Conservation (phyloP, 2,797 vertebrate species). For the Pempheris klunzingeri region DNA sequence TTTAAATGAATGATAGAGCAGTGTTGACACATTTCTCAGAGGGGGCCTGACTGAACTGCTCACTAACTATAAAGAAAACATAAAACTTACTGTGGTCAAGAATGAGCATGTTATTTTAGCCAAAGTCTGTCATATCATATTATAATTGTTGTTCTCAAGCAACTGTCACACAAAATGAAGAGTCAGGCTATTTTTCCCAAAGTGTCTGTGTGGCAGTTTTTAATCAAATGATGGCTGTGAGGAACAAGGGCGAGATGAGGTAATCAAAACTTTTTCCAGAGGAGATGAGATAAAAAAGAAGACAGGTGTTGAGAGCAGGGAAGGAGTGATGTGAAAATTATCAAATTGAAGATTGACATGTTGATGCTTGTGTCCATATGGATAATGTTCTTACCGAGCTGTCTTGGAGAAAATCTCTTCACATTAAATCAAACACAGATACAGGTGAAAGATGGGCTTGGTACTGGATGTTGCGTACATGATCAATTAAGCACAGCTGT, state of each 20-base stretch:
- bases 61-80: background rate
- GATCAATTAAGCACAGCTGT: slow-evolving; percentile 15
- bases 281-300: slow-evolving; percentile 6
- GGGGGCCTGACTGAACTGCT: background rate
- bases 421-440: slow-evolving; percentile 3
- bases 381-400: slow-evolving; percentile 7
- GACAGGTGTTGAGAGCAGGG: background rate
- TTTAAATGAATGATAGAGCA: background rate
- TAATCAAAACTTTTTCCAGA: slow-evolving; percentile 18
- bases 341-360: slow-evolving; percentile 13
- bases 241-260: background rate
- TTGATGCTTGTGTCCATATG: slow-evolving; percentile 10
- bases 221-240: slow-evolving; percentile 34
- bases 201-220: slow-evolving; percentile 27
- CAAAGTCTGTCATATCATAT: background rate
- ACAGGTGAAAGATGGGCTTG: background rate
- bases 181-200: slow-evolving; percentile 23
- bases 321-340: background rate
- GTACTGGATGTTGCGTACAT: background rate
- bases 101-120: background rate
- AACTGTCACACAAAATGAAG: slow-evolving; percentile 18
- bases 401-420: background rate
- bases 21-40: background rate
- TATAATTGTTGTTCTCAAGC: slow-evolving; percentile 11
- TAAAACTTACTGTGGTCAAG: background rate